A percentile compares a stretch with the other conserved stretches of the same genome.
Conservation (phyloP, 2,113 vertebrate species). For the Notechis scutatus region DNA sequence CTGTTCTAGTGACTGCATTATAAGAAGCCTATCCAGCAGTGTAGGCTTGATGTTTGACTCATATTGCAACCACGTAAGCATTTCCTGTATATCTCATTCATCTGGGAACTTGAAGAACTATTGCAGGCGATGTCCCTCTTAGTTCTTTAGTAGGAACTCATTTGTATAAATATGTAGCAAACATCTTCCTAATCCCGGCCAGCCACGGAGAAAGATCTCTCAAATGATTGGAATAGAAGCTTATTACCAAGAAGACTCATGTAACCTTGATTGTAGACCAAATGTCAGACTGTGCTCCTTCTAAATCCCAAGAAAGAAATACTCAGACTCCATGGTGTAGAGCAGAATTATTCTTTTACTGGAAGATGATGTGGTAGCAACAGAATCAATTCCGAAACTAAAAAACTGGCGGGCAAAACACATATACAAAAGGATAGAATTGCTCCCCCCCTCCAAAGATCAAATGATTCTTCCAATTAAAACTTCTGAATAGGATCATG, state of each 20-base stretch:
- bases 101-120: slow-evolving; percentile 9
- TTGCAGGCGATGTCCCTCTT: not conserved
- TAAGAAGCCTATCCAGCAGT: not conserved
- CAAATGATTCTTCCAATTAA: too few relatives aligned
- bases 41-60: slow-evolving; percentile 21
- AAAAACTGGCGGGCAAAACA: too few relatives aligned
- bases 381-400: too few relatives aligned
- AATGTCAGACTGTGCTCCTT: too few relatives aligned
- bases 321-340: too few relatives aligned
- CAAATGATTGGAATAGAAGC: not conserved
- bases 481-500: too few relatives aligned
- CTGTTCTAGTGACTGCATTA: not conserved
- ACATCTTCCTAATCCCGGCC: not conserved
- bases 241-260: not conserved
- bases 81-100: slow-evolving; percentile 4
- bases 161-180: not conserved
- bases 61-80: slow-evolving; percentile 11
- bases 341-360: too few relatives aligned
- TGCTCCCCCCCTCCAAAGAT: too few relatives aligned
- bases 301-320: too few relatives aligned
- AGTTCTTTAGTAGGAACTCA: not conserved
- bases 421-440: too few relatives aligned
- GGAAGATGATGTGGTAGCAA: too few relatives aligned
- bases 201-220: not conserved
- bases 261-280: not conserved